These are phyloP conservation scores for Colletes collaris DNA, from an alignment of 2,888 invertebrate genomes.

Conservation along the genomic window DNA sequence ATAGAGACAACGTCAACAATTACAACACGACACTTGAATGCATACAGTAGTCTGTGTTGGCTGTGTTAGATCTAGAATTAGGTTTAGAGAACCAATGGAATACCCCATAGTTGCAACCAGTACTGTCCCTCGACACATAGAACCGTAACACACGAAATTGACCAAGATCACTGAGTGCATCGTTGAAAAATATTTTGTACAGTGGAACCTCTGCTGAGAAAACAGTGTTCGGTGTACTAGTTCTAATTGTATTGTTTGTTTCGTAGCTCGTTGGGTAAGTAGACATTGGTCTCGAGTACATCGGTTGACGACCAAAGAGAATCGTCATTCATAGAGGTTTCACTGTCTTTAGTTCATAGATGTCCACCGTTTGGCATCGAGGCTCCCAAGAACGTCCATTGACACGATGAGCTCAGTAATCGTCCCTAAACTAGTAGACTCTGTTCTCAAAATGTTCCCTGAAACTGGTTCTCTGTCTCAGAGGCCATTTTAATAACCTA, in stretches of 20 bases:
- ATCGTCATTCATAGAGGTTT: neutral
- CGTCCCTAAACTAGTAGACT: constrained; percentile 8
- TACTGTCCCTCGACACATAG: neutral
- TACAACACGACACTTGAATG: constrained; percentile 68
- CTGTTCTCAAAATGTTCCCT: neutral
- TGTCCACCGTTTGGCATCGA: too few relatives aligned
- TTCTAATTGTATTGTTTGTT: neutral
- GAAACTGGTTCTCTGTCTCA: neutral
- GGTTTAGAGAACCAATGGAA: constrained; percentile 45
- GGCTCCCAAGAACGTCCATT: too few relatives aligned
- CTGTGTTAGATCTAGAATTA: constrained; percentile 66
- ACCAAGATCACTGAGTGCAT: constrained; percentile 32
- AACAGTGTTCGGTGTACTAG: neutral
- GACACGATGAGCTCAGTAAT: constrained; percentile 29
- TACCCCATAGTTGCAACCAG: constrained; percentile 28
- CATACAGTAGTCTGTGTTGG: constrained; percentile 57
- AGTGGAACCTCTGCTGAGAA: neutral
- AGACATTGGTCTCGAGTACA: neutral
- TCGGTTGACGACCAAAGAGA: neutral
- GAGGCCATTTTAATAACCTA: neutral
- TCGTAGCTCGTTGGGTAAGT: neutral
- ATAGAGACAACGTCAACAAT: constrained; percentile 30
- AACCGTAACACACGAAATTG: neutral
- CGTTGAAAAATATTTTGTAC: neutral
- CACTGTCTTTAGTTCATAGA: neutral